Percentiles rank a stretch among this genome's conserved stretches.
These are phyloP conservation scores for Limanda limanda DNA, from an alignment of 2,113 vertebrate genomes.

Conservation along the genomic window DNA sequence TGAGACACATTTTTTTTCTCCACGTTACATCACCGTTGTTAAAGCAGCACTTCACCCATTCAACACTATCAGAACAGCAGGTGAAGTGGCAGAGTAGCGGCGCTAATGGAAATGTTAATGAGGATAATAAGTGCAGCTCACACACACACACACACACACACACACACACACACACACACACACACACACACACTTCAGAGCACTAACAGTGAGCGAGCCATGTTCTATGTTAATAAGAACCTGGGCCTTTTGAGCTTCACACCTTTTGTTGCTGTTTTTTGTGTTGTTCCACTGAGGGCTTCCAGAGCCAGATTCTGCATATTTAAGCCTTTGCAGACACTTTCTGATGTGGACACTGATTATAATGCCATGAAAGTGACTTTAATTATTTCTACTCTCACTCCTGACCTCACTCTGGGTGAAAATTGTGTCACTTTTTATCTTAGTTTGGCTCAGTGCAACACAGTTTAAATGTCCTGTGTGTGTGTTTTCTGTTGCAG, in stretches of 20 bases:
- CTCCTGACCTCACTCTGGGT: neutral
- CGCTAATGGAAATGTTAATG: slow-evolving; percentile 53
- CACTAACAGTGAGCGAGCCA: slow-evolving; percentile 5
- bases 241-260: slow-evolving; percentile 19
- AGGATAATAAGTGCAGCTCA: slow-evolving; percentile 3
- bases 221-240: slow-evolving; percentile 23
- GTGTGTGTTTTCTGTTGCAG: slow-evolving; percentile 54
- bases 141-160: neutral
- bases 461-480: neutral
- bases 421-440: neutral
- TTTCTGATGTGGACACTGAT: neutral
- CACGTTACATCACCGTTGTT: slow-evolving; percentile 9
- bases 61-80: neutral
- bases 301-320: neutral
- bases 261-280: slow-evolving; percentile 41
- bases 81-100: slow-evolving; percentile 37
- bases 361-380: neutral
- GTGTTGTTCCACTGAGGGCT: neutral
- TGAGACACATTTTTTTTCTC: neutral
- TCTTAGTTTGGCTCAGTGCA: neutral
- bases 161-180: neutral
- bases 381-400: neutral
- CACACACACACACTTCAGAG: slow-evolving; percentile 18
- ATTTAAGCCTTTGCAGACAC: neutral
- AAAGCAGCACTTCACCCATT: slow-evolving; percentile 37